Conservation (phyloP, 2,113 vertebrate species). For the Elephas maximus region DNA sequence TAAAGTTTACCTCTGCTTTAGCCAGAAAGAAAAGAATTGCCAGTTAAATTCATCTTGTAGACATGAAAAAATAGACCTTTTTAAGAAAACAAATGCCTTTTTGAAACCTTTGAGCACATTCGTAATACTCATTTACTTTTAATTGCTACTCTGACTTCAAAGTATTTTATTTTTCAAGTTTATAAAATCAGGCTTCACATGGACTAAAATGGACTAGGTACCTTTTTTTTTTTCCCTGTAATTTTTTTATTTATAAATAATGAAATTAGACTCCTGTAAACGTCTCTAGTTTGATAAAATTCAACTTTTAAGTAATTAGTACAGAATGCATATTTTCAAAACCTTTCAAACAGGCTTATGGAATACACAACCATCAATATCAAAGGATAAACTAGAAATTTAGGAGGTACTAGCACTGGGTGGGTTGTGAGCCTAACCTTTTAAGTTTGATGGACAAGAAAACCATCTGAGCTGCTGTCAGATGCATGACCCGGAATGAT, state of each 20-base stretch:
- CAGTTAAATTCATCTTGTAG: conserved; percentile 31
- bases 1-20: conserved; percentile 31
- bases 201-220: neutral
- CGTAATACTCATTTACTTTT: conserved; percentile 26
- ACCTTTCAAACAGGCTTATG: neutral
- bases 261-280: neutral
- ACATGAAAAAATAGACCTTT: neutral
- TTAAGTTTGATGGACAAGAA: neutral
- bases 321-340: conserved; percentile 28
- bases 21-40: conserved; percentile 31
- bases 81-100: conserved; percentile 53
- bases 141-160: conserved; percentile 20
- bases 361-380: neutral
- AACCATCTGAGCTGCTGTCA: neutral
- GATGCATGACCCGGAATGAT: neutral
- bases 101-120: neutral
- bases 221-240: conserved; percentile 41
- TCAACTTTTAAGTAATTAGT: conserved; percentile 43
- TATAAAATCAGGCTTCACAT: conserved; percentile 25
- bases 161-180: conserved; percentile 53
- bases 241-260: conserved; percentile 39
- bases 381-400: neutral
- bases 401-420: neutral
- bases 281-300: conserved; percentile 55
- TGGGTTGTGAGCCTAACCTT: neutral